A percentile compares a stretch with the other conserved stretches of the same genome.
Evolutionary conservation across 2,888 invertebrate species (phyloP).

Genomic region (Sycophila texana): DNA sequence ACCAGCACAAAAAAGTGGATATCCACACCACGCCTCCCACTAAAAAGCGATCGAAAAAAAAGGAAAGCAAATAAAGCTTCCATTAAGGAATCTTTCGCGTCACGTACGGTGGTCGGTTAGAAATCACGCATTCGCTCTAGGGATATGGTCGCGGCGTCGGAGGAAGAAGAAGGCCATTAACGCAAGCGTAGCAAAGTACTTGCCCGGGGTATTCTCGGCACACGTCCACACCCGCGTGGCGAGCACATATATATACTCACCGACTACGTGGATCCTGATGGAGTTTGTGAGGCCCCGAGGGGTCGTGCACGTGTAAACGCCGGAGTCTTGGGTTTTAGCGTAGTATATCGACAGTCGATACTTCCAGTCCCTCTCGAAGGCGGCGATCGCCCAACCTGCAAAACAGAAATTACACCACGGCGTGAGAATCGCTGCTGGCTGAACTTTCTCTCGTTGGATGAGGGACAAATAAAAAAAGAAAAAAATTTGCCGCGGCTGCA

Average conservation of each 20-base stretch:
- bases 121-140: slow-evolving; percentile 33
- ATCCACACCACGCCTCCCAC: no score
- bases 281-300: slow-evolving; percentile 88
- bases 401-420: slow-evolving; percentile 36
- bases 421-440: background rate
- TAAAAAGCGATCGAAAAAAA: background rate
- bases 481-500: no score
- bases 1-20: no score
- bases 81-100: slow-evolving; percentile 18
- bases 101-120: slow-evolving; percentile 15
- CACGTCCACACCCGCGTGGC: background rate
- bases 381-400: slow-evolving; percentile 85
- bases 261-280: slow-evolving; percentile 85
- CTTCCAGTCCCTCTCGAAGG: slow-evolving; percentile 87
- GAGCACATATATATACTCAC: slow-evolving; percentile 77
- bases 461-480: no score
- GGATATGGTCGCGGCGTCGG: background rate
- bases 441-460: background rate
- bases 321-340: slow-evolving; percentile 89
- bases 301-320: slow-evolving; percentile 89
- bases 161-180: slow-evolving; percentile 44
- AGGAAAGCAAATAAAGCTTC: background rate
- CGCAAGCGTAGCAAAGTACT: background rate
- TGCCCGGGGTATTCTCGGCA: background rate
- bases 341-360: slow-evolving; percentile 89